Evolutionary conservation across 2,888 invertebrate species (phyloP), one percentile per base, ranked within the genome.

Genomic region (Atrina japonica): DNA sequence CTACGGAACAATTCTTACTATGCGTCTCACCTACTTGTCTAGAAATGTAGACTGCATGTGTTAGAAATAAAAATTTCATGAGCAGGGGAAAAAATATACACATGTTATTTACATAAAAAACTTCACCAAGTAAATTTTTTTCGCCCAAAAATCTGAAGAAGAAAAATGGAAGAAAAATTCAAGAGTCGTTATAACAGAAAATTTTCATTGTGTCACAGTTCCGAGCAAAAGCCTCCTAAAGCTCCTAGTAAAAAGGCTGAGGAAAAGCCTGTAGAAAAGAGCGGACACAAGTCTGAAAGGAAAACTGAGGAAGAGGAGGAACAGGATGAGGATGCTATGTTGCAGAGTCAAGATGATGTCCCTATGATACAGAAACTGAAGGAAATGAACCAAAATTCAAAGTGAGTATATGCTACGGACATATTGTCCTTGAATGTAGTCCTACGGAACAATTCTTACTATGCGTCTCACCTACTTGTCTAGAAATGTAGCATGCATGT

Each of bases 321-420:
- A 2, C 45, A 78, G 9, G 70, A 73, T 9, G 50, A 73, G 45
- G 60, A 71, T 35, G 73, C 77, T 11, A 73, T 80, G 27, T 67
- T 80, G 14, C 76, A 76, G 9, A 77, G 70, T 64, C 75, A 78
- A 50, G 66, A 80, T 66, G 83, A 85, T 43, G 73, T 70, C 16
- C 77, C 82, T 23, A 79, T 86, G 75, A 64, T 86, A 49, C 83
- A 86, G 65, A 80, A 84, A 69, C 79, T 86, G 14, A 85, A 84
- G 70, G 81, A 81, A 68, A 85, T 86, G 82, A 81, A 82, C 52
- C 80, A 82, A 43, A 83, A 76, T 30, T 29, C 35, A 11, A 61
- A 61, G 61, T 61, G 18, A 61, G 61, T 61, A 29, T 2, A 5
- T 30, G 16, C 21, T 35, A n/a, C n/a, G n/a, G n/a, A n/a, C n/a